phyloP scores from a whole-genome alignment of 1,140 invertebrate species.

The Heliconius hermathena region DNA sequence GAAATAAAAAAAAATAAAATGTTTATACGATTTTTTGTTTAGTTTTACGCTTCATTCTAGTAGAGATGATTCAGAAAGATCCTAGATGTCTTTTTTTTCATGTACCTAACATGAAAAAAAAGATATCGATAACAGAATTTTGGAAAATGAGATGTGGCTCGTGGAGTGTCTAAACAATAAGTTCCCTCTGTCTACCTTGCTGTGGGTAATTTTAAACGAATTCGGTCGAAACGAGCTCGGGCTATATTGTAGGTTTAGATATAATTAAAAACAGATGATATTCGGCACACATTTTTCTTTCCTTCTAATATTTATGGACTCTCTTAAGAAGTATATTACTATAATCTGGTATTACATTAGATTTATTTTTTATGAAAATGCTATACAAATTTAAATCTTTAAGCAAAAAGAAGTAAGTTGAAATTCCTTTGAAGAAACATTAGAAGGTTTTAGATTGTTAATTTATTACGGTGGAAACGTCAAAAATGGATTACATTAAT shows the following conservation, averaged over 20 bases:
- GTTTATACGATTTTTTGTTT: too few species aligned
- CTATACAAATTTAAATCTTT: background rate
- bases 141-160: too few species aligned
- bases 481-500: slow-evolving; percentile 12
- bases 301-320: background rate
- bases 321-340: background rate
- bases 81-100: too few species aligned
- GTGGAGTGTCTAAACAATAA: too few species aligned
- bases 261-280: background rate
- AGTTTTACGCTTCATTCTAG: too few species aligned
- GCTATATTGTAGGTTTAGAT: background rate
- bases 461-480: slow-evolving; percentile 10
- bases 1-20: too few species aligned
- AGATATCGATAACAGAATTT: too few species aligned
- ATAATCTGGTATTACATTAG: slow-evolving; percentile 1
- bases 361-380: background rate
- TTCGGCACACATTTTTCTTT: background rate
- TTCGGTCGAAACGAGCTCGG: too few species aligned
- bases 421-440: background rate
- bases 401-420: background rate
- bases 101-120: too few species aligned
- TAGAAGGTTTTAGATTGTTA: background rate
- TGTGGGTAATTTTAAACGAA: too few species aligned
- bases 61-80: too few species aligned
- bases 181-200: too few species aligned